These are phyloP conservation scores for Metopolophium dirhodum DNA, from an alignment of 1,140 invertebrate species.

Conservation along the genomic window DNA sequence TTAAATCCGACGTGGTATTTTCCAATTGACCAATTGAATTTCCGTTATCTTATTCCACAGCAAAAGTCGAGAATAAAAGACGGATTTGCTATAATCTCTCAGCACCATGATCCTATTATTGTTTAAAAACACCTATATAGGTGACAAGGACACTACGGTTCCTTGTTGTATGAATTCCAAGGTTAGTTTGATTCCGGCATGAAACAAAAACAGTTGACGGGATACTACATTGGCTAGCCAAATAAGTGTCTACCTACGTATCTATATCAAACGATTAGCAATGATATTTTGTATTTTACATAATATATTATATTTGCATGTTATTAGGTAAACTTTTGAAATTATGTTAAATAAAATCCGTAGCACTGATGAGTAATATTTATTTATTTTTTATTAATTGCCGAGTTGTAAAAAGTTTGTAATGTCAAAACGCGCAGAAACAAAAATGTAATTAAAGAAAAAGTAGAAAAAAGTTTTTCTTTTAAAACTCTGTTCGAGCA, in stretches of 20 bases:
- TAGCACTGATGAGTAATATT: not conserved
- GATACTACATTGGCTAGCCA: not conserved
- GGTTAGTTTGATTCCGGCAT: not conserved
- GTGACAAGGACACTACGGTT: not conserved
- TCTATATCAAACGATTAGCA: not conserved
- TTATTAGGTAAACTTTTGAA: not conserved
- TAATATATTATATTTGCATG: not conserved
- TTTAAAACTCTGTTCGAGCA: not conserved
- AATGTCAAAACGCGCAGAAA: not conserved
- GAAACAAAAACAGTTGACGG: not conserved
- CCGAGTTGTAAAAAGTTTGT: not conserved
- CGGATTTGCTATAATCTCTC: not conserved
- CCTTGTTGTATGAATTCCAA: not conserved
- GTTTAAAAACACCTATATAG: constrained; percentile 10
- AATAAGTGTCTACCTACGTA: too few relatives aligned
- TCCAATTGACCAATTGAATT: not conserved
- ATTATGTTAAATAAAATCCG: not conserved
- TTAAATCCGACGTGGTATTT: not conserved
- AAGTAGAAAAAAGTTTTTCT: not conserved
- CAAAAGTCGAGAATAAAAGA: constrained; percentile 35
- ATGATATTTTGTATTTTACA: not conserved
- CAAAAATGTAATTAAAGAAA: constrained; percentile 25
- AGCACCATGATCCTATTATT: not conserved
- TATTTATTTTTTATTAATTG: not conserved
- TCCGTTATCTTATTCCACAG: constrained; percentile 21